These are phyloP conservation scores for Hyles lineata DNA, from an alignment of 2,888 invertebrate genomes.

Conservation along the genomic window DNA sequence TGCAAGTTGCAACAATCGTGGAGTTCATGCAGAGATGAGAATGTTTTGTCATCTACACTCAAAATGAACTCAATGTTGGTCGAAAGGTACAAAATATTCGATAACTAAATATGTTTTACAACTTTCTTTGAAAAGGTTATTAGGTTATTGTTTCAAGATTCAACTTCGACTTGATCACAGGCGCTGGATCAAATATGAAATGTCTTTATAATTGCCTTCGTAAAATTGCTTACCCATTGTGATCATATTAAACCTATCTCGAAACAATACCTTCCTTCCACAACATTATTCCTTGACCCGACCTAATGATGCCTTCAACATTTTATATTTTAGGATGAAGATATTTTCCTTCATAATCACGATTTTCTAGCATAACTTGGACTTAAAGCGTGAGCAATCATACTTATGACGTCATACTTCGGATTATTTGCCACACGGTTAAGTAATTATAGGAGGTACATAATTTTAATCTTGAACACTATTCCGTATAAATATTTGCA, in stretches of 20 bases:
- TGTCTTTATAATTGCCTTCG: background rate
- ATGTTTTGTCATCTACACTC: too few relatives aligned
- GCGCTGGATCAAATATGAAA: too few relatives aligned
- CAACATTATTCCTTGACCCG: conserved; percentile 9
- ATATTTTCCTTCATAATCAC: conserved; percentile 68
- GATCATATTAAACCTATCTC: background rate
- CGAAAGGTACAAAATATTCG: too few relatives aligned
- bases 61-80: too few relatives aligned
- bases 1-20: too few relatives aligned
- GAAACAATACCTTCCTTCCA: background rate
- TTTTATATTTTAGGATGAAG: background rate
- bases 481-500: conserved; percentile 10
- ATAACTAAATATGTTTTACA: too few relatives aligned
- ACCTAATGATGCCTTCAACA: background rate
- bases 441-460: background rate
- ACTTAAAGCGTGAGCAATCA: conserved; percentile 53
- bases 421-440: conserved; percentile 38
- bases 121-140: too few relatives aligned
- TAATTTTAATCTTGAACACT: background rate
- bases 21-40: too few relatives aligned
- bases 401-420: conserved; percentile 71
- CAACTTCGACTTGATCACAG: too few relatives aligned
- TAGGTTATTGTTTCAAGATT: too few relatives aligned
- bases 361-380: conserved; percentile 62
- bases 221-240: background rate